Evolutionary conservation across 2,113 vertebrate species (phyloP).

Genomic region (Elephantulus edwardii): DNA sequence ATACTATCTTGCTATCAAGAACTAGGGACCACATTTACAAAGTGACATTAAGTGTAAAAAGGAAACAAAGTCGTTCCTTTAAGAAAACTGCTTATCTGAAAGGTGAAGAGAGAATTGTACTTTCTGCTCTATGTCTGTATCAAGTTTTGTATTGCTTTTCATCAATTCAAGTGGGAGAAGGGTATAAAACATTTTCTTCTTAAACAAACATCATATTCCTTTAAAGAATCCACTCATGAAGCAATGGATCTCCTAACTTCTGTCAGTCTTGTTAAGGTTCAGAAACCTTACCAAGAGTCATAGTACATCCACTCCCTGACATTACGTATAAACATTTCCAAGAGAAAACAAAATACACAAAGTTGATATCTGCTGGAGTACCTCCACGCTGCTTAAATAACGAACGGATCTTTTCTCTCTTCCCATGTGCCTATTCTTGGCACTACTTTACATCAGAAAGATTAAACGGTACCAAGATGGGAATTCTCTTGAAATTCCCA

Average conservation of each 20-base stretch:
- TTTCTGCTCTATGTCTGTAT: neutral
- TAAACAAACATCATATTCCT: neutral
- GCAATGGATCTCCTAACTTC: neutral
- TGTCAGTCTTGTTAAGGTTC: conserved; percentile 1
- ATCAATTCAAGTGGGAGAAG: neutral
- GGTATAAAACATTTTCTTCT: neutral
- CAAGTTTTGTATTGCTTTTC: neutral
- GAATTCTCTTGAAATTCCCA: neutral
- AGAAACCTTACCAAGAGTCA: neutral
- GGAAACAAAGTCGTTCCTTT: conserved; percentile 54
- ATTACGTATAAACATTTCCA: neutral
- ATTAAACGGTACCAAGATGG: neutral
- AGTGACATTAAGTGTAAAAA: neutral
- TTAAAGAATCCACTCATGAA: neutral
- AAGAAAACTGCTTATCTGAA: neutral
- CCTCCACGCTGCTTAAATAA: neutral
- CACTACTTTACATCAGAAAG: neutral
- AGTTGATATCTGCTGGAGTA: neutral
- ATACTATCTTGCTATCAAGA: conserved; percentile 16
- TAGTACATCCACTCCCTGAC: neutral
- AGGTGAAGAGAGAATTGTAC: neutral
- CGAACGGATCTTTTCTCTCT: neutral
- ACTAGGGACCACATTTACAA: conserved; percentile 37
- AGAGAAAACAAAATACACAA: neutral
- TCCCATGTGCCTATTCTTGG: neutral